Base-by-base conservation (phyloP, 2,113 vertebrate species). In the Dendrocopos noguchii region DNA sequence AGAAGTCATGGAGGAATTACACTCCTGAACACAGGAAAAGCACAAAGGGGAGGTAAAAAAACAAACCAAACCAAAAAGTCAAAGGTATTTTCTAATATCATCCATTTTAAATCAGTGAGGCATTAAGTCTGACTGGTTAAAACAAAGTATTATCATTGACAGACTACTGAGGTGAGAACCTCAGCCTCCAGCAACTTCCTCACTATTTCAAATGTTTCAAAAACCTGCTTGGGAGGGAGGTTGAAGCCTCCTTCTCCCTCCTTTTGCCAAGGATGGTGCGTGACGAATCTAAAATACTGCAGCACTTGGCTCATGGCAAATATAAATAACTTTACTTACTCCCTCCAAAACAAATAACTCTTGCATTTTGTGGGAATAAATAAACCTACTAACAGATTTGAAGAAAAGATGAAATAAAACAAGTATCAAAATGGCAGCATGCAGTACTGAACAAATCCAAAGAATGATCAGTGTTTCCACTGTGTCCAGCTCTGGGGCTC, bases 31-130 rank as follows among this genome's bases (percentile, higher is more conserved):
- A 47, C 16, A 68, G 57, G 60, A 71, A 64, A 15, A 84, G 60
- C 8, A 75, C 2, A 27, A 56, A 10, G 4, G 29, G 18, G 7
- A 3, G 5, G 3, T 46, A 17, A 17, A 4, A 12, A 6, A 0
- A 27, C 47, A 60, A 59, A n/a, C 52, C 53, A 39, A 39, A 39
- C 10, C 39, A 39, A 12, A 39, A 39, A 39, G 6, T 16, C 15
- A 18, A 29, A 78, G 33, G 4, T 34, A 29, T 27, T 70, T 78
- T 34, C 9, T 57, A 46, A 46, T n/a, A 6, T 29, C 14, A 6
- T 29, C 14, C 17, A 15, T 57, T 83, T 70, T 20, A 80, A 68
- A 72, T 44, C 31, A 72, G 13, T 10, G 7, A 68, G 19, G 7
- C 29, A 36, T 3, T 68, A 17, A 8, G 9, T 16, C 50, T 33